phyloP scores from a whole-genome alignment of 2,888 invertebrate genomes.

The Leucophora obtusa region DNA sequence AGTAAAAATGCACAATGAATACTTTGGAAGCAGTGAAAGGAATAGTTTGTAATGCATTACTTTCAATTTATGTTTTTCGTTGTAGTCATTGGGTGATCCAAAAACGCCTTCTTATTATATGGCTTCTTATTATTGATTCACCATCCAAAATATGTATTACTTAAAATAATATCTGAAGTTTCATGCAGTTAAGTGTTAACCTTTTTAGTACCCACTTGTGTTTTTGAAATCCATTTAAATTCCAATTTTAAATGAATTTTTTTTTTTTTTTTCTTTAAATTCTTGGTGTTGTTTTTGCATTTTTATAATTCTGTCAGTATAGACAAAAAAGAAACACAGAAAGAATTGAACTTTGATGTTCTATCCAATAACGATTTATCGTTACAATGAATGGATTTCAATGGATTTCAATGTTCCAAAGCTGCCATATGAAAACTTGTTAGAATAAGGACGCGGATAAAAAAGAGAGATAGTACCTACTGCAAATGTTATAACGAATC shows the following conservation, averaged over 20 bases:
- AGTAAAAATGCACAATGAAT: no score
- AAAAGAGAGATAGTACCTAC: background rate
- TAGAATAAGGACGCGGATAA: background rate
- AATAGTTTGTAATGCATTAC: no score
- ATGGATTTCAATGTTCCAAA: background rate
- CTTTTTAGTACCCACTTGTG: background rate
- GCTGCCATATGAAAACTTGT: background rate
- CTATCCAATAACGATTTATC: constrained; percentile 46
- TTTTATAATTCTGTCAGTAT: background rate
- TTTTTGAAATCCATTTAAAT: background rate
- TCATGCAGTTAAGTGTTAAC: no score
- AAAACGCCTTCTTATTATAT: no score
- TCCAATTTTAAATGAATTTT: background rate
- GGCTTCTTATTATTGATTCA: no score
- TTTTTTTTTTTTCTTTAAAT: background rate
- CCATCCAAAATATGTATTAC: no score
- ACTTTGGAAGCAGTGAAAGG: no score
- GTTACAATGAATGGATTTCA: constrained; percentile 27
- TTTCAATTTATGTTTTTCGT: no score
- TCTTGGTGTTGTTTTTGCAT: background rate
- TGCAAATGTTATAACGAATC: background rate
- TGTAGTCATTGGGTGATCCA: no score
- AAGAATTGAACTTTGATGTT: constrained; percentile 51
- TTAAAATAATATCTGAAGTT: no score
- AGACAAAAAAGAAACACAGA: background rate